These are phyloP conservation scores for Leucoma salicis DNA, from an alignment of 2,888 invertebrate species.

Conservation along the genomic window DNA sequence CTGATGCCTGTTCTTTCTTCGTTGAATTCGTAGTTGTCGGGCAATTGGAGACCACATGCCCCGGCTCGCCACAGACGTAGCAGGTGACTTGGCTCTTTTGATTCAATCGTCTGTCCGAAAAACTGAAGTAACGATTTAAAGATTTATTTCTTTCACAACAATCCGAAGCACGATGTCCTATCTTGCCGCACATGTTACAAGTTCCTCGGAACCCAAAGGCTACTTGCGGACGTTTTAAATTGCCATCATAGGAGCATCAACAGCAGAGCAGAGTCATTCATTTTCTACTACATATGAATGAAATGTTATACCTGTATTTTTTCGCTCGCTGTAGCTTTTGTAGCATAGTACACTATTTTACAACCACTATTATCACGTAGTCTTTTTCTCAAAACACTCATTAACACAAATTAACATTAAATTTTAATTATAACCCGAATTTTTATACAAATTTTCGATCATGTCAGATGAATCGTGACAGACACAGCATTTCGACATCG, in stretches of 20 bases:
- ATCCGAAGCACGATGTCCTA: neutral
- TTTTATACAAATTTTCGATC: too few relatives aligned
- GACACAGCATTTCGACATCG: too few relatives aligned
- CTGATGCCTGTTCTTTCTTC: neutral
- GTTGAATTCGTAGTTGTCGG: neutral
- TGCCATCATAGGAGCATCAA: conserved; percentile 6
- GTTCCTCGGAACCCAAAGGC: neutral
- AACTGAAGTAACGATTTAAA: neutral
- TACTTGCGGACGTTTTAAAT: neutral
- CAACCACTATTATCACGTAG: too few relatives aligned
- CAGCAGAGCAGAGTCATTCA: conserved; percentile 22
- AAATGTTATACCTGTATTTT: too few relatives aligned
- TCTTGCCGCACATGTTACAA: neutral
- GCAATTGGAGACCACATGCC: neutral
- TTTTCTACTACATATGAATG: too few relatives aligned
- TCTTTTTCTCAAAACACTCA: too few relatives aligned
- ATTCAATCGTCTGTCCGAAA: neutral
- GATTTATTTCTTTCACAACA: too few relatives aligned
- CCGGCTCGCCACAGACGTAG: neutral
- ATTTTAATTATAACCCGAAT: too few relatives aligned
- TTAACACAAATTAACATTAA: too few relatives aligned
- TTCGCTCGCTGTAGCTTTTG: too few relatives aligned
- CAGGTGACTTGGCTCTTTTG: neutral
- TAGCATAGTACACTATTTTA: too few relatives aligned
- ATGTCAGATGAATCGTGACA: too few relatives aligned